Base-by-base conservation (phyloP, 2,113 vertebrate genomes). In the Climacteris rufus region DNA sequence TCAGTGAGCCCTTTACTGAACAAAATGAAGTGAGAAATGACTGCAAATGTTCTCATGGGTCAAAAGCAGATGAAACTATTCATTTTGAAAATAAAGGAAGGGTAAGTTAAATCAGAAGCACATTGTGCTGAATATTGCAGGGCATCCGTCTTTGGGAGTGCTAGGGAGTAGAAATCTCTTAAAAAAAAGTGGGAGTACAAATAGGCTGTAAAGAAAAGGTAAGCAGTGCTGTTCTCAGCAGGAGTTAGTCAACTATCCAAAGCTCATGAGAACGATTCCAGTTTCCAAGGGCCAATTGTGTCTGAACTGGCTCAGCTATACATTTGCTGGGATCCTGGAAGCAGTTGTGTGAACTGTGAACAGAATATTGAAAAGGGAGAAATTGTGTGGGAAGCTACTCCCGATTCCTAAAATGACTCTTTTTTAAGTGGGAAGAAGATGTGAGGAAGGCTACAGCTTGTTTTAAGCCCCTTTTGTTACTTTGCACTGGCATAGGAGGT, bases 231-330 rank as follows among this genome's bases (percentile, higher is more conserved):
- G 57, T 95, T 96, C 83, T 92, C 83, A 91, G 88, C 59, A 64
- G 92, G 96, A 95, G 89, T 95, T 92, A 93, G 86, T 84, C 65
- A 95, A 59, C 50, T 81, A 87, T 84, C 93, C 90, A 96, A 96
- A 92, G 35, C 90, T 91, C 87, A 54, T 91, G 87, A 93, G 89
- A 94, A 93, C 1, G 0, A 77, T 87, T 50, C 66, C 45, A 91
- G 61, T 87, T 89, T 91, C 94, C 81, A 96, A 96, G 91, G 66
- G 56, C 47, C 63, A 94, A 94, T 94, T 94, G 88, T 96, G 72
- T 72, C 69, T 5, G 1, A 93, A 87, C 91, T 96, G 83, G 94
- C 92, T 96, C 80, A 63, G 54, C 77, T 96, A 96, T 97, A 95
- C 87, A 59, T 97, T 94, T 91, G 30, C 53, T 87, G 77, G 42